These are phyloP conservation scores for Scomber scombrus DNA, from an alignment of 2,113 vertebrate genomes.

Conservation along the genomic window DNA sequence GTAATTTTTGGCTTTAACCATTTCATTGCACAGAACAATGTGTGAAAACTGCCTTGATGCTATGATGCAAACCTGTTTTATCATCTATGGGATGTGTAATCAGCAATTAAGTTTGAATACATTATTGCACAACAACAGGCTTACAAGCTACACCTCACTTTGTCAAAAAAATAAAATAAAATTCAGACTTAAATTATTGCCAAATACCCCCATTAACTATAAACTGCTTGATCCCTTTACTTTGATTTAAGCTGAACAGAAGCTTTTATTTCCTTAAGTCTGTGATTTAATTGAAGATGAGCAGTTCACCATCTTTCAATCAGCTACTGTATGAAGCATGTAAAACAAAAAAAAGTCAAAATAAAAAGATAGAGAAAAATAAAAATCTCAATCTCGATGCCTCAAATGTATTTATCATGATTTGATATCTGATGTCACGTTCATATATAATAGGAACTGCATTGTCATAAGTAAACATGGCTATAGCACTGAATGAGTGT, in stretches of 20 bases:
- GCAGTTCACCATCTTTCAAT: neutral
- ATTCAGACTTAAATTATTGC: no score
- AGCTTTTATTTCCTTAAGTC: neutral
- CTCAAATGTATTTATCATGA: neutral
- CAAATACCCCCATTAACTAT: neutral
- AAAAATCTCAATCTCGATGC: neutral
- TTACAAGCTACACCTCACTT: neutral
- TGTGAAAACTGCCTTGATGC: conserved; percentile 1
- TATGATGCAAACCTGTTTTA: neutral
- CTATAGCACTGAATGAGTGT: neutral
- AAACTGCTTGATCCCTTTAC: neutral
- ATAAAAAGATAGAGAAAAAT: neutral
- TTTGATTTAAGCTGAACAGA: neutral
- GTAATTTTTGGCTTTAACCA: neutral
- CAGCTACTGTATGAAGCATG: neutral
- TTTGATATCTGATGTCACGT: neutral
- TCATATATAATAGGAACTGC: neutral
- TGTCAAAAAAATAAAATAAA: neutral
- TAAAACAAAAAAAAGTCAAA: neutral
- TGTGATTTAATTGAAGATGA: conserved; percentile 14
- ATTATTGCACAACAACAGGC: neutral
- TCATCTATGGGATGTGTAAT: neutral
- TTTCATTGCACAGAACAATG: neutral
- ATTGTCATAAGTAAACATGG: conserved; percentile 15
- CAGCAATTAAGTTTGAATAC: neutral